Evolutionary conservation across 2,888 invertebrate species (phyloP), one percentile per base, ranked within the genome.

Genomic region (Acrobeloides nanus): DNA sequence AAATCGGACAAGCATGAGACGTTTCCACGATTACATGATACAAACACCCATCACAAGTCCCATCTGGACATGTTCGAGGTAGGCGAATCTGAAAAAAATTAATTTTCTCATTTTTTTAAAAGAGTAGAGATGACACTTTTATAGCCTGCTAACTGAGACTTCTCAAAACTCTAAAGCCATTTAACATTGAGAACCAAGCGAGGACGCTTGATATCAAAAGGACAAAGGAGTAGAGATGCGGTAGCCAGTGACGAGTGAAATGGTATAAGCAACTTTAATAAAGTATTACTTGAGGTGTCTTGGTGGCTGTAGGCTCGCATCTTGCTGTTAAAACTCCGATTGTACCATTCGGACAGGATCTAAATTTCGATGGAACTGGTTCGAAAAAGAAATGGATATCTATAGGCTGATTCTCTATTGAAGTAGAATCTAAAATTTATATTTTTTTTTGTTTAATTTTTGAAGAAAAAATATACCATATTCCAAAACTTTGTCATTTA

Each of bases 21-120:
- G 64, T 60, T 29, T 68, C 67, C 29, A 70, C 53, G 23, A 73
- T 62, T 17, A 68, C 45, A 37, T 66, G 64, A 64, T 79, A 82
- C 44, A 76, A 76, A 64, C 82, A 82, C 1, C 82, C 82, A 67
- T 82, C 80, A 68, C 81, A 82, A 1, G 81, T 82, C 6, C 80
- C 81, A 48, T 73, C 73, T 1, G 73, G 73, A 47, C 73, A 73
- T 6, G 39, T 35, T 1, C 57, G 52, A 1, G 72, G 68, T n/a
- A 72, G 48, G 17, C 62, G 57, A 32, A 65, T 51, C 48, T 62
- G 51, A 15, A 48, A 26, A 12, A 15, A 10, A 12, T 10, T 8
- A 7, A 6, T 6, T 5, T n/a, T 34, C 18, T 34, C n/a, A 34
- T 34, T 35, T 12, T 35, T 12, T 12, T 51, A 12, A 25, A 10